A percentile compares a stretch with the other conserved stretches of the same genome.
Conservation (phyloP, 1,140 invertebrate species). For the Trachymyrmex septentrionalis region DNA sequence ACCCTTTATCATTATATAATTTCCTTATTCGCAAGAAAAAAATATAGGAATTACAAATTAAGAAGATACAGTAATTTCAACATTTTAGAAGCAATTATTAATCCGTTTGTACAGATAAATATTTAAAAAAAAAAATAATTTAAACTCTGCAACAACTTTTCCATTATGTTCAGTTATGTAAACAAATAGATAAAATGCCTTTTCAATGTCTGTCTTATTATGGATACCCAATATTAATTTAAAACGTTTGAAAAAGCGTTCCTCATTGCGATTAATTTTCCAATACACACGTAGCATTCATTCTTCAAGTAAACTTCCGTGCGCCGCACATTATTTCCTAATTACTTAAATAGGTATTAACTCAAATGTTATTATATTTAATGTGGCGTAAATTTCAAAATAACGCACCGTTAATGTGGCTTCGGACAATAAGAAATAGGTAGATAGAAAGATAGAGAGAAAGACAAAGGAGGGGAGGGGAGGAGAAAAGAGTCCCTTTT, state of each 20-base stretch:
- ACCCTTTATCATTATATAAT: neutral
- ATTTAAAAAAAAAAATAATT: constrained; percentile 6
- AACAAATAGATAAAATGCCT: neutral
- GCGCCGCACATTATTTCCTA: neutral
- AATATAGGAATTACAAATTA: neutral
- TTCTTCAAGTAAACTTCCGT: neutral
- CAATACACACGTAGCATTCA: neutral
- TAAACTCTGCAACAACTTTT: neutral
- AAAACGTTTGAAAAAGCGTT: neutral
- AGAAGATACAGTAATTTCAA: neutral
- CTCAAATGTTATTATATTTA: neutral
- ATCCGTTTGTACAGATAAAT: neutral
- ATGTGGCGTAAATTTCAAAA: neutral
- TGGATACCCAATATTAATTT: neutral
- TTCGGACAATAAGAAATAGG: neutral
- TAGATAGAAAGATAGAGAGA: neutral
- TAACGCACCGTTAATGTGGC: neutral
- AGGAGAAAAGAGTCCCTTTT: too few relatives aligned
- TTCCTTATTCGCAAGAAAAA: neutral
- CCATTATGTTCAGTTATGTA: neutral
- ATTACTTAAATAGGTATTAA: neutral
- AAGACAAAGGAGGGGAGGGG: neutral
- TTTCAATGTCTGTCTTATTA: neutral
- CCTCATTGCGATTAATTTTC: neutral
- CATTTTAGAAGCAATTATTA: neutral